Evolutionary conservation across 2,888 invertebrate genomes (phyloP).

Genomic region (Meandrusa payeni): DNA sequence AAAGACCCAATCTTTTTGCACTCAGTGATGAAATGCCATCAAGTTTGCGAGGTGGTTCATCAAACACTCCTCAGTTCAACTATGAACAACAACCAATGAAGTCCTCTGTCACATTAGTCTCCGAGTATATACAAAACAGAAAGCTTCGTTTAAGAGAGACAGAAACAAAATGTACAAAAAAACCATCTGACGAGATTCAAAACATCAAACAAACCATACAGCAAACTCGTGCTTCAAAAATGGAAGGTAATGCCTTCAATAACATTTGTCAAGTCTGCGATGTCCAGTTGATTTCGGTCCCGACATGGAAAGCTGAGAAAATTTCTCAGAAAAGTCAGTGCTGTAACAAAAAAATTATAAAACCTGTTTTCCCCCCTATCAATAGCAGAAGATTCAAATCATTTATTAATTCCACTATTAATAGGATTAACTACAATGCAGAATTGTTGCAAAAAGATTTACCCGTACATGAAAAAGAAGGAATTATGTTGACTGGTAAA

Average conservation of each 20-base stretch:
- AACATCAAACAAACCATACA: constrained; percentile 62
- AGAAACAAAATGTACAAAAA: constrained; percentile 39
- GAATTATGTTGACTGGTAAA: constrained; percentile 44
- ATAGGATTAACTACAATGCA: constrained; percentile 42
- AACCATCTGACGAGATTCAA: constrained; percentile 49
- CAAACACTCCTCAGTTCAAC: constrained; percentile 34
- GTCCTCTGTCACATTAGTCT: constrained; percentile 59
- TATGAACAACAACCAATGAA: constrained; percentile 39
- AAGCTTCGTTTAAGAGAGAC: constrained; percentile 56
- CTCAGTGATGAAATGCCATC: constrained; percentile 71
- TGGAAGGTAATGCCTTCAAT: constrained; percentile 53
- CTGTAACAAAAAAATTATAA: constrained; percentile 31
- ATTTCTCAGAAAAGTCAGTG: constrained; percentile 41
- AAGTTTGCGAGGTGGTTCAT: constrained; percentile 52
- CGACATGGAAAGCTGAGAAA: constrained; percentile 60
- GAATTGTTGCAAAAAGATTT: constrained; percentile 34
- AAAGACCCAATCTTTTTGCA: constrained; percentile 61
- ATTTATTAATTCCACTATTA: constrained; percentile 40
- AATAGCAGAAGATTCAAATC: constrained; percentile 35
- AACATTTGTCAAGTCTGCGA: constrained; percentile 64
- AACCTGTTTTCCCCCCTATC: constrained; percentile 18
- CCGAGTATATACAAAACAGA: constrained; percentile 65
- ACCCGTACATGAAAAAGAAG: constrained; percentile 43
- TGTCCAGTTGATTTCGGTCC: constrained; percentile 59
- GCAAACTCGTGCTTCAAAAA: constrained; percentile 48